Conservation (phyloP, 2,797 vertebrate genomes). For the Cuculus canorus region DNA sequence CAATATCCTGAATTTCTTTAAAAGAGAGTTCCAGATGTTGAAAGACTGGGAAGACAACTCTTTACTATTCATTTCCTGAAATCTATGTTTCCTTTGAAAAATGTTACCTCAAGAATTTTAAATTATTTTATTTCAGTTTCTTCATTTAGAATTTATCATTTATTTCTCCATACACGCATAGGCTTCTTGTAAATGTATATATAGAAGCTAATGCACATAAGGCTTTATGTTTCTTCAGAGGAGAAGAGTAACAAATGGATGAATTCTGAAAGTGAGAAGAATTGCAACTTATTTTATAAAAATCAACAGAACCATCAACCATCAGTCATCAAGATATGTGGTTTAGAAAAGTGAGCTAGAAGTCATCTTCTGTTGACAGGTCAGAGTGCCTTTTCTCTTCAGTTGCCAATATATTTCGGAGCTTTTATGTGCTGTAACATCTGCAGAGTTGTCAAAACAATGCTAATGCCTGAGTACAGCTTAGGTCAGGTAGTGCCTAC, state of each 20-base stretch:
- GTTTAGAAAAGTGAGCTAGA: neutral
- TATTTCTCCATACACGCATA: neutral
- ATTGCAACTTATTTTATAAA: neutral
- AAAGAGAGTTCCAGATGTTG: neutral
- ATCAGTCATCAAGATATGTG: neutral
- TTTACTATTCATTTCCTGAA: neutral
- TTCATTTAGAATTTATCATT: neutral
- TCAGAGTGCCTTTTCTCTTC: neutral
- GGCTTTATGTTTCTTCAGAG: neutral
- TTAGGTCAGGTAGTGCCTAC: neutral
- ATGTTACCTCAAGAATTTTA: neutral
- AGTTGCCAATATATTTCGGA: neutral
- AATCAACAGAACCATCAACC: neutral
- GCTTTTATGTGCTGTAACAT: neutral
- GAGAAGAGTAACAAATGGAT: neutral
- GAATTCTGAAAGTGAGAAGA: neutral
- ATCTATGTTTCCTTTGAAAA: neutral
- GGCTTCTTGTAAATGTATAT: neutral
- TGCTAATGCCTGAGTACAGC: neutral
- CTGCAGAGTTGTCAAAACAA: neutral
- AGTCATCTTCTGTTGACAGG: neutral
- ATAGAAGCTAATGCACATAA: neutral
- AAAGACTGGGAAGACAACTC: neutral
- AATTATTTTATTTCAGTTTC: neutral
- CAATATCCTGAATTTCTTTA: neutral